Base-by-base conservation (phyloP, 2,888 invertebrate genomes). In the Phengaris arion region DNA sequence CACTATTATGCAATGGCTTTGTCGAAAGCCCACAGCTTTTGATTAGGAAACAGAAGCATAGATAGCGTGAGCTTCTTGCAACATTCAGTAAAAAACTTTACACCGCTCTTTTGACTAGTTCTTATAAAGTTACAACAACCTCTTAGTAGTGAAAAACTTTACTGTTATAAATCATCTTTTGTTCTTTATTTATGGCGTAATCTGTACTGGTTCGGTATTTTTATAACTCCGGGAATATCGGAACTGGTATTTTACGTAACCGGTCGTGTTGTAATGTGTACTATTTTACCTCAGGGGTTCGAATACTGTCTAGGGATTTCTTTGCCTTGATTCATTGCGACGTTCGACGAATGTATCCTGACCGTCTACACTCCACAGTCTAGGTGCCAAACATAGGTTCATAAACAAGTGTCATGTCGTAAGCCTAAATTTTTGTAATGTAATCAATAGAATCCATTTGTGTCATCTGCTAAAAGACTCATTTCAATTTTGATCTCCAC, bases 21-120 rank as follows among this genome's bases (percentile, higher is more conserved):
- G 77, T 78, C 80, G 77, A 79, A 79, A 79, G 7, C 48, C 48
- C 48, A 48, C 48, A 48, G 78, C 74, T 76, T 79, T 77, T 76
- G 79, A 81, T 81, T 81, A 79, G 78, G 78, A 80, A 81, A 79
- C 76, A 76, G 77, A 74, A 77, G 70, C 70, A 48, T 74, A 6
- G 35, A 35, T 35, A 35, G 51, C 57, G 10, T 54, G 51, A 68
- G 54, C n/a, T 74, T 13, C 57, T 57, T 68, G 13, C 45, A 74
- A 48, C 15, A 64, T 9, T 15, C 6, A 46, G 54, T 74, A 74
- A 74, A 52, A 55, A 54, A 59, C 15, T 6, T 22, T 10, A 64
- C 64, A 12, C 5, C 64, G 64, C 45, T 64, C 64, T 64, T 64
- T 64, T 6, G 64, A 64, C 6, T 64, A 12, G 64, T 35, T 57